phyloP scores from a whole-genome alignment of 2,797 vertebrate species.

The Falco rusticolus region DNA sequence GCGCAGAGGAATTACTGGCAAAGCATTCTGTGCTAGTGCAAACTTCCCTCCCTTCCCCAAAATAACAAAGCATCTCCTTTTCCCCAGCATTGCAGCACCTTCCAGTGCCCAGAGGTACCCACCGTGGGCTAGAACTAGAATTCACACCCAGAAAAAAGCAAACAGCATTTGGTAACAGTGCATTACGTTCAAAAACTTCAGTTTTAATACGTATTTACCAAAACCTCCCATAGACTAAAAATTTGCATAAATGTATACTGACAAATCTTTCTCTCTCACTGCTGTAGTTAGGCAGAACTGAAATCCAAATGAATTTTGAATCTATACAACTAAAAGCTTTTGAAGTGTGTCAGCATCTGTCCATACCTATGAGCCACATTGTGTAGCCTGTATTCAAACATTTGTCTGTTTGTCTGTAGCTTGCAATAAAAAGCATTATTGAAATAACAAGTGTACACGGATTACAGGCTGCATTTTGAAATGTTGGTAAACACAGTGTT shows the following conservation, averaged over 20 bases:
- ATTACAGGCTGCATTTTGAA: constrained; percentile 78
- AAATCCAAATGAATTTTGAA: constrained; percentile 36
- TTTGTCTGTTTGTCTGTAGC: constrained; percentile 44
- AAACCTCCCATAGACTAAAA: constrained; percentile 39
- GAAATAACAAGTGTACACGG: constrained; percentile 67
- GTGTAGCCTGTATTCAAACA: constrained; percentile 25
- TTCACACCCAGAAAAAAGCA: neutral
- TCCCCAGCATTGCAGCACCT: neutral
- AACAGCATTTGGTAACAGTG: neutral
- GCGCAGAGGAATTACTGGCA: neutral
- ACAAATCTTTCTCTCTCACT: constrained; percentile 7
- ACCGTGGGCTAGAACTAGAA: neutral
- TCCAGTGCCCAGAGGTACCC: neutral
- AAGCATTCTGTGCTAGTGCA: neutral
- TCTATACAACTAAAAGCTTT: constrained; percentile 39
- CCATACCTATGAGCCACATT: constrained; percentile 24
- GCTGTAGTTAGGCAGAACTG: constrained; percentile 16
- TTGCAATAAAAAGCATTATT: constrained; percentile 70
- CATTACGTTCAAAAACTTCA: constrained; percentile 8
- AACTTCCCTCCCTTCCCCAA: neutral
- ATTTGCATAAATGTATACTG: constrained; percentile 16
- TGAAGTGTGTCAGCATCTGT: constrained; percentile 38
- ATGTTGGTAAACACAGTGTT: constrained; percentile 79
- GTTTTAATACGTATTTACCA: constrained; percentile 12
- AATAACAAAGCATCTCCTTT: neutral